Base-by-base conservation (phyloP, 2,113 vertebrate species). In the Paraplagusia blochii region DNA sequence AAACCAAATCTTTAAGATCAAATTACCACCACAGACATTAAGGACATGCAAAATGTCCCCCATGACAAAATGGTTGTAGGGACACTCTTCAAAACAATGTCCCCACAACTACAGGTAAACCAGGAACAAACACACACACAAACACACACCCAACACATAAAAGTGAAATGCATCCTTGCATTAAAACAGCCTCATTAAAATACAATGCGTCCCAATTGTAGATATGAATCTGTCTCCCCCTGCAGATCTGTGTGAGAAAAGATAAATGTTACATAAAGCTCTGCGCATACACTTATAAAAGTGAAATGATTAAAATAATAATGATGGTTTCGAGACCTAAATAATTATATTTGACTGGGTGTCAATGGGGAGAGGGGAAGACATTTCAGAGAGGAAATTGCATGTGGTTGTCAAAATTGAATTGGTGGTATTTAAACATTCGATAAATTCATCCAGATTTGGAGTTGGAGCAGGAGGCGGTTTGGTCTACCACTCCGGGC, bases 81-180 rank as follows among this genome's bases (percentile, higher is more conserved):
- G n/a, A n/a, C n/a, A n/a, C n/a, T n/a, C 6, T 29, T 29, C 22
- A 29, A 29, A 29, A 29, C 22, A 29, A 2, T 29, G 22, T 29
- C 22, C 22, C 22, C 22, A 6, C 22, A 29, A 29, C 22, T 29
- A 29, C 6, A 29, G 22, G 3, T 29, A 29, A 4, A 29, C 22
- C 22, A 29, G 22, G 22, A 29, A 29, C 22, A 29, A 29, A 29
- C 22, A 29, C 22, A 6, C 61, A 53, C 15, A 51, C 29, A 58
- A 29, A n/a, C 42, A 74, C n/a, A 51, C 44, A 39, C 29, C 29
- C 9, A 62, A 63, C 22, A 59, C 19, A 72, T 68, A 35, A 66
- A 69, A 75, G 67, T 11, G 18, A 8, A 48, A 59, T 39, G 19
- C 18, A 22, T 43, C 44, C n/a, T 54, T 63, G 64, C 60, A 72